Conservation (phyloP, 1,140 invertebrate species). For the Danaus plexippus region DNA sequence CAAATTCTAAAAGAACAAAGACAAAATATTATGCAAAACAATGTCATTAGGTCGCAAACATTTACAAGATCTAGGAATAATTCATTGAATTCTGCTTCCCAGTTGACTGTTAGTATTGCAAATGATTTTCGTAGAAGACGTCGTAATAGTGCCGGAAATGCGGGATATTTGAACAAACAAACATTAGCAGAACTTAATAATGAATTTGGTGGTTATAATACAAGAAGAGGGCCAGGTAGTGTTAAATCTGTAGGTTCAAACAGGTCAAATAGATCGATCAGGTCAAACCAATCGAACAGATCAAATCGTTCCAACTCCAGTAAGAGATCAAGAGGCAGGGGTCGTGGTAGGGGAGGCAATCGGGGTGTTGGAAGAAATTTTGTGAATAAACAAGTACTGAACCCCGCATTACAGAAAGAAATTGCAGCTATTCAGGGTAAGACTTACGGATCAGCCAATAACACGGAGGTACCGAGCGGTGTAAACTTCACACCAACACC, state of each 20-base stretch:
- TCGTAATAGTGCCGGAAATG: constrained; percentile 55
- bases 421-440: constrained; percentile 63
- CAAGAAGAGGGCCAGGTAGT: constrained; percentile 52
- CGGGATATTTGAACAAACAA: constrained; percentile 51
- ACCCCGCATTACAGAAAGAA: constrained; percentile 58
- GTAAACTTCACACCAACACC: constrained; percentile 56
- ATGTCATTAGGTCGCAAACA: constrained; percentile 56
- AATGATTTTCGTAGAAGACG: constrained; percentile 59
- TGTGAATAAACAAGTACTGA: constrained; percentile 55
- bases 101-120: constrained; percentile 60
- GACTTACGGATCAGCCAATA: constrained; percentile 27
- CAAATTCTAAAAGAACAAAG: constrained; percentile 52
- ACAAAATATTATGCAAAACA: constrained; percentile 36
- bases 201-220: constrained; percentile 50
- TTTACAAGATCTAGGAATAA: constrained; percentile 60
- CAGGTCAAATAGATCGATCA: constrained; percentile 48
- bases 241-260: constrained; percentile 54
- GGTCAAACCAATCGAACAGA: constrained; percentile 47
- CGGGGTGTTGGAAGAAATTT: constrained; percentile 55
- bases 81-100: constrained; percentile 50
- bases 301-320: constrained; percentile 48
- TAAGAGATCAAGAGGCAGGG: constrained; percentile 40
- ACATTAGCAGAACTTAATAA: constrained; percentile 53
- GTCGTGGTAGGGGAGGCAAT: constrained; percentile 41
- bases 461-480: constrained; percentile 38